These are phyloP conservation scores for Tapera naevia DNA, from an alignment of 2,797 vertebrate species.

Conservation along the genomic window DNA sequence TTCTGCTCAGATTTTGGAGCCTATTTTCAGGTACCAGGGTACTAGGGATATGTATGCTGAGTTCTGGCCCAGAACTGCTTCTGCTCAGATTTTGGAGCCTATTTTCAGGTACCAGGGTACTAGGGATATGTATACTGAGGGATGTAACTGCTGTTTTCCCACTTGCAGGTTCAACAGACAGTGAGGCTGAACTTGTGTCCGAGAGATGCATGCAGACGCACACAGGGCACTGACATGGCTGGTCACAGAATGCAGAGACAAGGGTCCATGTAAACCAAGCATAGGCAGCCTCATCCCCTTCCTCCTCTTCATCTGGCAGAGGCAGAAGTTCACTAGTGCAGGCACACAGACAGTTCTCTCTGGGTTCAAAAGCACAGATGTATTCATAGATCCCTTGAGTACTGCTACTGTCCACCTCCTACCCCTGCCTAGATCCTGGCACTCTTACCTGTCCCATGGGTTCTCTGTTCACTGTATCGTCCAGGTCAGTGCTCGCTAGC, in stretches of 20 bases:
- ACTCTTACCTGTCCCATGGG: background rate
- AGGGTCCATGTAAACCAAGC: background rate
- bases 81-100: background rate
- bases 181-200: background rate
- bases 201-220: background rate
- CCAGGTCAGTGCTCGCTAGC: background rate
- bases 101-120: background rate
- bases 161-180: background rate
- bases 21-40: background rate
- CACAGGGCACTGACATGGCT: background rate
- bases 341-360: background rate
- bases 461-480: accelerated
- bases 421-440: background rate
- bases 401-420: background rate
- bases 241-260: background rate
- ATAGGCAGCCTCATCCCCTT: background rate
- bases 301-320: background rate
- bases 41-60: too few relatives aligned
- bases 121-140: background rate
- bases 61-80: background rate
- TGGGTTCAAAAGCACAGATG: background rate
- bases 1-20: background rate
- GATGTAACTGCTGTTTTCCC: background rate
- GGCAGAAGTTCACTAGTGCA: background rate
- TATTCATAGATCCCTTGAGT: background rate